These are phyloP conservation scores for Cnemophilus loriae DNA, from an alignment of 2,113 vertebrate genomes.

Conservation along the genomic window DNA sequence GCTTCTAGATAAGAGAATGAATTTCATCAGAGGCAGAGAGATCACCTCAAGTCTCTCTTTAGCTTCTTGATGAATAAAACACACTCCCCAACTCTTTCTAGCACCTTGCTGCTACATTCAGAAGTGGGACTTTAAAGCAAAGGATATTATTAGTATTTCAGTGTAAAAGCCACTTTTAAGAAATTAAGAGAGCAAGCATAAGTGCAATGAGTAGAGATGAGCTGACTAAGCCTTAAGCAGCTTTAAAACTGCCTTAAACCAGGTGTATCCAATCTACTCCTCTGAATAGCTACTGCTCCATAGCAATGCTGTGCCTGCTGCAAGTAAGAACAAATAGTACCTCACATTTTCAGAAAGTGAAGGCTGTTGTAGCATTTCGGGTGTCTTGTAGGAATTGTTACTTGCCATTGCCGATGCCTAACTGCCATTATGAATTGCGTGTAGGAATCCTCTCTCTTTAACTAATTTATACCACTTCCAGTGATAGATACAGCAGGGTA, in stretches of 20 bases:
- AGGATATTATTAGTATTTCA: background rate
- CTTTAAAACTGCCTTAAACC: background rate
- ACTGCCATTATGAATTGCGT: background rate
- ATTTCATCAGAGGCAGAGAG: constrained; percentile 27
- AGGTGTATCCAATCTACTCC: background rate
- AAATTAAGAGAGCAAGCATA: background rate
- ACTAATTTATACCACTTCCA: background rate
- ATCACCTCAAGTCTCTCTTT: background rate
- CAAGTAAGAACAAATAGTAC: background rate
- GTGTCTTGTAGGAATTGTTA: background rate
- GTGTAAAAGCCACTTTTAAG: background rate
- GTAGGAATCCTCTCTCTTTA: background rate
- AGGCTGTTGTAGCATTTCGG: background rate
- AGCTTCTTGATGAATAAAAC: background rate
- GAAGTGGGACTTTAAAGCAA: background rate
- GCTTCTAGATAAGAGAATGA: constrained; percentile 28
- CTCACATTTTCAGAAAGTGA: background rate
- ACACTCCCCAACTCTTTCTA: background rate
- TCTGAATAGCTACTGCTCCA: background rate
- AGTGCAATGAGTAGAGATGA: background rate
- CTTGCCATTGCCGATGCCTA: background rate
- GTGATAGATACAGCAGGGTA: background rate
- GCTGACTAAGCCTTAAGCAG: background rate
- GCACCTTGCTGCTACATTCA: background rate
- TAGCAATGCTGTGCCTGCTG: background rate